Evolutionary conservation across 2,888 invertebrate genomes (phyloP).

Genomic region (Ennomos fuscantarius): DNA sequence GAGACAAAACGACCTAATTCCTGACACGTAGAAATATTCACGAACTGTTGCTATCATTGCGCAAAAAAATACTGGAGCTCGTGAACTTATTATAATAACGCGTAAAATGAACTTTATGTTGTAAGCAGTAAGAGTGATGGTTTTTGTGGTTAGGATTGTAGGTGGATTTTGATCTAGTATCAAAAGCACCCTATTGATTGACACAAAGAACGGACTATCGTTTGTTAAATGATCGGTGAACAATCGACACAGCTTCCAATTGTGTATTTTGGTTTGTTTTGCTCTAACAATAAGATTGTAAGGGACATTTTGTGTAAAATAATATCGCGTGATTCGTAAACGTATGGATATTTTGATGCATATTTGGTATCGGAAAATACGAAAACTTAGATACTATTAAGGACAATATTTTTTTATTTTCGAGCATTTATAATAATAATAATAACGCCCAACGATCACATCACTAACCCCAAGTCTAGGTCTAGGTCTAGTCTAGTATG

Average conservation of each 20-base stretch:
- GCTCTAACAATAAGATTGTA: slow-evolving; percentile 41
- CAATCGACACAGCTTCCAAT: slow-evolving; percentile 66
- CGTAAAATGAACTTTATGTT: slow-evolving; percentile 45
- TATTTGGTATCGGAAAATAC: background rate
- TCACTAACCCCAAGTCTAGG: no score
- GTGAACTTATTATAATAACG: slow-evolving; percentile 29
- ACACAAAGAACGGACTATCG: slow-evolving; percentile 72
- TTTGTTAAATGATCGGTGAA: slow-evolving; percentile 76
- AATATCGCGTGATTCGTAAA: slow-evolving; percentile 24
- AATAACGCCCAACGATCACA: no score
- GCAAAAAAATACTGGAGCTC: slow-evolving; percentile 63
- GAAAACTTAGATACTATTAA: no score
- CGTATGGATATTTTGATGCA: background rate
- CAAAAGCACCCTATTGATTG: slow-evolving; percentile 79
- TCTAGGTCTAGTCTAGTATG: no score
- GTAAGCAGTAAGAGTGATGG: slow-evolving; percentile 23
- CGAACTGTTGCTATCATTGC: slow-evolving; percentile 81
- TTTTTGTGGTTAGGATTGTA: slow-evolving; percentile 16
- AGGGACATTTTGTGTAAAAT: slow-evolving; percentile 19
- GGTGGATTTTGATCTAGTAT: slow-evolving; percentile 73
- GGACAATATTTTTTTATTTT: no score
- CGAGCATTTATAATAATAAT: no score
- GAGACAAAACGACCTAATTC: slow-evolving; percentile 83
- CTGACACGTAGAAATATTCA: slow-evolving; percentile 78
- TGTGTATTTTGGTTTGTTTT: slow-evolving; percentile 55